Base-by-base conservation (phyloP, 2,888 invertebrate genomes). In the Timandra comae region DNA sequence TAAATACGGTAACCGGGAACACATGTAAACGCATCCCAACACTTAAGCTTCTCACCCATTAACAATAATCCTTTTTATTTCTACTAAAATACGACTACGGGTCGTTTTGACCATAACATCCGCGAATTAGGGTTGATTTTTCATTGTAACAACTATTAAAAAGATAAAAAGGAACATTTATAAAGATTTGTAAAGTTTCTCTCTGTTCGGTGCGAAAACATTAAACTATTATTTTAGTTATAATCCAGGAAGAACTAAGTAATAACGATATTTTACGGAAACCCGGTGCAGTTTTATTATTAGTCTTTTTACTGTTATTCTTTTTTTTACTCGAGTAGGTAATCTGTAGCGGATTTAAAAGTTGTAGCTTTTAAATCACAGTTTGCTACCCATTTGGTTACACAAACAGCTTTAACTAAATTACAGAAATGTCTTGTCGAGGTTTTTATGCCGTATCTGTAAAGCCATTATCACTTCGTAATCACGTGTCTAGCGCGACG, bases 21-120 rank as follows among this genome's bases (percentile, higher is more conserved):
- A 79, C 62, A 59, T 77, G 75, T 72, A 62, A 62, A 61, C 46
- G 59, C n/a, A n/a, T n/a, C n/a, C n/a, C n/a, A n/a, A n/a, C n/a
- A n/a, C 55, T 63, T 64, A 63, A 70, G 64, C 63, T 56, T 50
- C 51, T 44, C 31, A 57, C 46, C 62, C 66, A 72, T 75, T 78
- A 70, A 71, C 65, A 63, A 66, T 79, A 78, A 80, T 80, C 80
- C 72, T 71, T 71, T 70, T 66, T 62, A 69, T 66, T 67, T 61
- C 51, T 52, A 36, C 37, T 49, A 57, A 41, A 40, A 42, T 41
- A 16, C 8, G n/a, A 2, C 19, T 16, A 29, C n/a, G 19, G 41
- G 45, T 45, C 38, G 42, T 39, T 38, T 30, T 30, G 41, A 57
- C 56, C 54, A 35, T 47, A 52, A 16, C 24, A 0, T 1, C 7